phyloP scores from a whole-genome alignment of 2,888 invertebrate genomes.

The Cheilosia pagana region DNA sequence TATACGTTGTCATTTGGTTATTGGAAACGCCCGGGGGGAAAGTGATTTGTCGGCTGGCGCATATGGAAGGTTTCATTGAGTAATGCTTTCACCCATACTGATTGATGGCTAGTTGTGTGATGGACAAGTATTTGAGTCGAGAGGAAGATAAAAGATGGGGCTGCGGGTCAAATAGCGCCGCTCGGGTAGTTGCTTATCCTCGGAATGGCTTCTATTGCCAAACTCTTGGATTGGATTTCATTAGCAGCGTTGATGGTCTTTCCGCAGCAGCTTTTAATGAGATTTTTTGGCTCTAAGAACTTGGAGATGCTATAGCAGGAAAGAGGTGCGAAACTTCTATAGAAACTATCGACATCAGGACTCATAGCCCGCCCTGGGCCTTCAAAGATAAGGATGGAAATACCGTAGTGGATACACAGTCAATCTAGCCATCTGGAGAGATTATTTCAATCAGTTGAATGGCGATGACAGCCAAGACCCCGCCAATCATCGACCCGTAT shows the following conservation, averaged over 20 bases:
- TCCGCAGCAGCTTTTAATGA: no score
- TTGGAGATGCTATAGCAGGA: no score
- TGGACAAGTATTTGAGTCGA: constrained; percentile 45
- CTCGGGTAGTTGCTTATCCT: constrained; percentile 4
- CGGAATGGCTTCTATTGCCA: background rate
- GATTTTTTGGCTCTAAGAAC: no score
- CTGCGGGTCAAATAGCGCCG: constrained; percentile 41
- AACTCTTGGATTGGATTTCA: background rate
- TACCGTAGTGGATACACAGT: no score
- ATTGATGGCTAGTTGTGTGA: constrained; percentile 55
- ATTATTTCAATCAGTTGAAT: no score
- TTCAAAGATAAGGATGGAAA: no score
- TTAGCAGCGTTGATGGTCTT: background rate
- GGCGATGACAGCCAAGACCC: no score
- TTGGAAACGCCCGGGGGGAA: constrained; percentile 62
- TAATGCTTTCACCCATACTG: constrained; percentile 69
- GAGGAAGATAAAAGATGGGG: constrained; percentile 55
- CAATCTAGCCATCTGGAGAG: no score
- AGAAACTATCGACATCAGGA: no score
- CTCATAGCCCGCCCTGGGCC: no score
- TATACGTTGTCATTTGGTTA: constrained; percentile 64
- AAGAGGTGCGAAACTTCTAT: no score
- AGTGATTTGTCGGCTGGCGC: constrained; percentile 33
- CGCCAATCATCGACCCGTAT: no score
- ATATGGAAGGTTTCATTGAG: constrained; percentile 35